Conservation (phyloP, 2,797 vertebrate genomes). For the Crocidura indochinensis region DNA sequence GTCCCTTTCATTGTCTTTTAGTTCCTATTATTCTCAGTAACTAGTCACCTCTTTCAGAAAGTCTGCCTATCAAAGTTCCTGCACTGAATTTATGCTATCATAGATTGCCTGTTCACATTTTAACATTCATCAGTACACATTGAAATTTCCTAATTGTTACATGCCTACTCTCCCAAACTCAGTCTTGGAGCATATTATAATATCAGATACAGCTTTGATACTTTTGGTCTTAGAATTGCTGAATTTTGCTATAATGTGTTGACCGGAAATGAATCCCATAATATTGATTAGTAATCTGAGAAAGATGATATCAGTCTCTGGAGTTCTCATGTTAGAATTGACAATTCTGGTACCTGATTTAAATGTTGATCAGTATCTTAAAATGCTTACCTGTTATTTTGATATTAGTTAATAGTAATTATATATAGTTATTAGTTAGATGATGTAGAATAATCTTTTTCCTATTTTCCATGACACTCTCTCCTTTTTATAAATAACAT, state of each 20-base stretch:
- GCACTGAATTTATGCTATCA: background rate
- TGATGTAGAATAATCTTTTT: background rate
- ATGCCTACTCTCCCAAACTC: background rate
- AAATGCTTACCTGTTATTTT: background rate
- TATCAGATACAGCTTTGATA: background rate
- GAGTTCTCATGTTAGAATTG: background rate
- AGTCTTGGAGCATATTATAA: background rate
- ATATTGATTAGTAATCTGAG: background rate
- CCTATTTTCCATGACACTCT: background rate
- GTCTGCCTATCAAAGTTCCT: background rate
- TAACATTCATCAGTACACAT: constrained; percentile 14
- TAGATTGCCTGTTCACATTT: background rate
- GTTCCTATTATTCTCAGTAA: background rate
- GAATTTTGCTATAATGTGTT: background rate
- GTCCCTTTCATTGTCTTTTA: background rate
- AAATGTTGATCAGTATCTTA: background rate
- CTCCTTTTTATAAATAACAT: constrained; percentile 23
- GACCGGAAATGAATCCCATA: background rate
- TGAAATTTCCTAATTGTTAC: background rate
- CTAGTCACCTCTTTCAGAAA: background rate
- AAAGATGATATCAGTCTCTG: background rate
- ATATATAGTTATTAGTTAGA: background rate
- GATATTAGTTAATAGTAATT: too few relatives aligned
- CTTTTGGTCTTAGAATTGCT: background rate
- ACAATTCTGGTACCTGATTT: background rate